Conservation (phyloP, 2,113 vertebrate species). For the Catharus minimus region DNA sequence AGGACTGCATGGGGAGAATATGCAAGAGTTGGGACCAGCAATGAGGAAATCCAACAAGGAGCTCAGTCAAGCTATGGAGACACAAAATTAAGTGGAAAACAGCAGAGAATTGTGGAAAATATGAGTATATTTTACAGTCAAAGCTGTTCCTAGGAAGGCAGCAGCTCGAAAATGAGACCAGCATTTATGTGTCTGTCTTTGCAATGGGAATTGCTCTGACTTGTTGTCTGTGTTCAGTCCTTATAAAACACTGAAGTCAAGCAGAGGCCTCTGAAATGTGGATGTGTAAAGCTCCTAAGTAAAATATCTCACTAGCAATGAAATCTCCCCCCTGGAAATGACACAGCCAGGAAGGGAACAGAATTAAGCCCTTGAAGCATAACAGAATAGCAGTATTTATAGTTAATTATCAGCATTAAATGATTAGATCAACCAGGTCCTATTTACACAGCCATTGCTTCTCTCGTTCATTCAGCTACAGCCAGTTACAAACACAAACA, state of each 20-base stretch:
- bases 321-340: neutral
- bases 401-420: neutral
- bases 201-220: neutral
- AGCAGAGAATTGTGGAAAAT: neutral
- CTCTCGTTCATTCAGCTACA: neutral
- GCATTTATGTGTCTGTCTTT: neutral
- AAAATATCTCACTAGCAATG: neutral
- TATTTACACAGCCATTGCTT: neutral
- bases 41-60: neutral
- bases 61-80: neutral
- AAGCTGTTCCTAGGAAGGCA: neutral
- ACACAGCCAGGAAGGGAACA: neutral
- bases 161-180: neutral
- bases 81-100: neutral
- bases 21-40: rapidly evolving
- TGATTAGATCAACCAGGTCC: neutral
- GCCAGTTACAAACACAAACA: neutral
- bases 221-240: neutral
- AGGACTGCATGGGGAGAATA: neutral
- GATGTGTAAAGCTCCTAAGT: neutral
- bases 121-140: neutral
- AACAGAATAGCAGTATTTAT: neutral
- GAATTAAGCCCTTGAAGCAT: neutral
- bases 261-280: neutral
- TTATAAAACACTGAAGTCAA: neutral